phyloP scores from a whole-genome alignment of 2,113 vertebrate species.

The Odontophorus gujanensis region DNA sequence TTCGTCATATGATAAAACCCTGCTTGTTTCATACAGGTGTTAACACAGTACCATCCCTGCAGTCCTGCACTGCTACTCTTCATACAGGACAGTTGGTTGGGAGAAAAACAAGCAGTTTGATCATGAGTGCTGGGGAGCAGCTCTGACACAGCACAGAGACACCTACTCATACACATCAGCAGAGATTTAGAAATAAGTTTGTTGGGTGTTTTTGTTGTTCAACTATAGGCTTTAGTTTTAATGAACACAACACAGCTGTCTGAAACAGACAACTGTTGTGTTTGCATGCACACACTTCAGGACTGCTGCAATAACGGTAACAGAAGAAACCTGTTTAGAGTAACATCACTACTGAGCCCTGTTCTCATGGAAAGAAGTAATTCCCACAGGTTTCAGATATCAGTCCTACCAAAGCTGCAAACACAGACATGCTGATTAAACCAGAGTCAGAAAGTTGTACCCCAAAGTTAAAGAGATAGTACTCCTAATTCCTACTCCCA shows the following conservation, averaged over 20 bases:
- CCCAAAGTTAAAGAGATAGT: fast-evolving
- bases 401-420: background rate
- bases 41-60: background rate
- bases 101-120: background rate
- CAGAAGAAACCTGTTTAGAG: background rate
- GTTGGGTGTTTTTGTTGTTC: background rate
- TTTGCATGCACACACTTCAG: background rate
- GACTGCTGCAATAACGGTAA: background rate
- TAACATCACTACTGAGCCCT: background rate
- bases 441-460: background rate
- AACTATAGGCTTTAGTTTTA: background rate
- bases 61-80: background rate
- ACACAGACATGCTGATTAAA: background rate
- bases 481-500: background rate
- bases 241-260: background rate
- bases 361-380: background rate
- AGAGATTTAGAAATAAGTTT: background rate
- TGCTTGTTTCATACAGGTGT: background rate
- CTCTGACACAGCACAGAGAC: background rate
- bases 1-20: background rate
- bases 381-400: background rate
- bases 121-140: background rate
- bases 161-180: background rate
- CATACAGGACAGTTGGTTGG: background rate
- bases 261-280: background rate